A percentile compares a stretch with the other conserved stretches of the same genome.
Conservation (phyloP, 2,888 invertebrate species). For the Anoplius nigerrimus region DNA sequence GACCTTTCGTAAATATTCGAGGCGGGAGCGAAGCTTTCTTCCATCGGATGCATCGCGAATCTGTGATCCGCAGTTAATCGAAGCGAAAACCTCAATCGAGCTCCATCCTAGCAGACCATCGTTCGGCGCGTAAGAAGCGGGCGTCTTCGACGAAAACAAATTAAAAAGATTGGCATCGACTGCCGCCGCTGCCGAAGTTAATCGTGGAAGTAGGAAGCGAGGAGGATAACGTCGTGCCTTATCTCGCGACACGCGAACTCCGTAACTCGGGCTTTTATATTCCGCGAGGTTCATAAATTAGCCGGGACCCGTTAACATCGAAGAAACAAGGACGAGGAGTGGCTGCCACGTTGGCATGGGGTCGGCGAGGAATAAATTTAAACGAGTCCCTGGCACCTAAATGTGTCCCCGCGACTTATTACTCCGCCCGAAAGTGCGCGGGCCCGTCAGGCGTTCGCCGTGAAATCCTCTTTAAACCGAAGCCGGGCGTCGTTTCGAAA, state of each 20-base stretch:
- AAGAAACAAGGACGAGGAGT: conserved; percentile 38
- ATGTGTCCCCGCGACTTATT: conserved; percentile 18
- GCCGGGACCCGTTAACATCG: conserved; percentile 39
- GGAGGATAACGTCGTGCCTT: conserved; percentile 45
- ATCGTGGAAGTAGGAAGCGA: conserved; percentile 51
- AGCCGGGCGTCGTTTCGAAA: neutral
- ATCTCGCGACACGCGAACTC: conserved; percentile 44
- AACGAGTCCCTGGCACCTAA: conserved; percentile 35
- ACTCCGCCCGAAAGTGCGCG: conserved; percentile 10
- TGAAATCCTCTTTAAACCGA: neutral
- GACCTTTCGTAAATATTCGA: no score
- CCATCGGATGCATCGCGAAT: no score
- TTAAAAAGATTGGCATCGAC: conserved; percentile 58
- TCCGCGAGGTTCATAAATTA: conserved; percentile 52
- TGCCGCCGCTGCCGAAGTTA: conserved; percentile 38
- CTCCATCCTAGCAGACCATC: conserved; percentile 9
- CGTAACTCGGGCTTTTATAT: conserved; percentile 36
- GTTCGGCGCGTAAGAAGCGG: conserved; percentile 45
- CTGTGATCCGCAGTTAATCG: no score
- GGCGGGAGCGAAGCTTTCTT: no score
- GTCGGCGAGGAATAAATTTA: conserved; percentile 39
- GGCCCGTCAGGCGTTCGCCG: neutral
- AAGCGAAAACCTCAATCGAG: no score
- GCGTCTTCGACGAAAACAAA: conserved; percentile 54
- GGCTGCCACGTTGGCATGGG: conserved; percentile 29